These are phyloP conservation scores for Diplodus sargus DNA, from an alignment of 2,797 vertebrate species.

Conservation along the genomic window DNA sequence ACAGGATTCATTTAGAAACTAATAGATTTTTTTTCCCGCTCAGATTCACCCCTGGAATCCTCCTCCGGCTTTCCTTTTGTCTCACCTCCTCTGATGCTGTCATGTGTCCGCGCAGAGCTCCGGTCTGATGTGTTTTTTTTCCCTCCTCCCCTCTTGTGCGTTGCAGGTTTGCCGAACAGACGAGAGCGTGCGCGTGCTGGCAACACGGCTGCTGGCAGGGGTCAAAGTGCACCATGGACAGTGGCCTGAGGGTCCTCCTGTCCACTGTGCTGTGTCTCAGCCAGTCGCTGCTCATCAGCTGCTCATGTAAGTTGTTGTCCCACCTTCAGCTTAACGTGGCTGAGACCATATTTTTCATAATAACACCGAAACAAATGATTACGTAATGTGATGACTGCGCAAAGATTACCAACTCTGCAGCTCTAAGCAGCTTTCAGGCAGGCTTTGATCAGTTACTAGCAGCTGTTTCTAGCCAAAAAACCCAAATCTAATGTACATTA, in stretches of 20 bases:
- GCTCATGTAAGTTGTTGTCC: slow-evolving; percentile 79
- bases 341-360: not conserved
- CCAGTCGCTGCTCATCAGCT: slow-evolving; percentile 82
- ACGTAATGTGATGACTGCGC: not conserved
- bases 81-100: slow-evolving; percentile 5
- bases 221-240: slow-evolving; percentile 83
- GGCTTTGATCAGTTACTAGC: not conserved
- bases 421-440: not conserved
- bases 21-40: slow-evolving; percentile 13
- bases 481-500: too few species aligned
- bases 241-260: slow-evolving; percentile 84
- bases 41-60: slow-evolving; percentile 19
- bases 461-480: not conserved
- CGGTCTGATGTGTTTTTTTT: slow-evolving; percentile 37
- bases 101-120: slow-evolving; percentile 19
- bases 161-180: slow-evolving; percentile 74
- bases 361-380: slow-evolving; percentile 1
- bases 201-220: slow-evolving; percentile 75
- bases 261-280: slow-evolving; percentile 85
- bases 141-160: slow-evolving; percentile 37
- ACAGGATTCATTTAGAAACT: slow-evolving; percentile 60
- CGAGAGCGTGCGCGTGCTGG: slow-evolving; percentile 52
- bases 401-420: not conserved
- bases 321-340: not conserved
- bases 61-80: slow-evolving; percentile 5